These are phyloP conservation scores for Leucophenga varia DNA, from an alignment of 1,140 invertebrate genomes.

Conservation along the genomic window DNA sequence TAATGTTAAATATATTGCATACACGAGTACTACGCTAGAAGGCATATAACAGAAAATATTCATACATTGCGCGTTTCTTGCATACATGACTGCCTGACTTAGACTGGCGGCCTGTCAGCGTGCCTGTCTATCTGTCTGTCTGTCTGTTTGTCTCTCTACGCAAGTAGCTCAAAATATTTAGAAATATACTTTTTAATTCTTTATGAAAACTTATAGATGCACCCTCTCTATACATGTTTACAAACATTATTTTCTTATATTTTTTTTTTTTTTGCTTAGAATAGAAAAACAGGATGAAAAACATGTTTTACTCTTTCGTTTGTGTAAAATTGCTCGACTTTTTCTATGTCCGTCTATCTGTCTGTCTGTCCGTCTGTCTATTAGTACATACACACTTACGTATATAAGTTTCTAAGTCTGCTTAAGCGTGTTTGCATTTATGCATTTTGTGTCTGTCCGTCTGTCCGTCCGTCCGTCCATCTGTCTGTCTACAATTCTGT, in stretches of 20 bases:
- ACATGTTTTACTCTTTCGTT: too few species aligned
- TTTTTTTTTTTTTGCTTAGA: conserved; percentile 5
- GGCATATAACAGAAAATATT: background rate
- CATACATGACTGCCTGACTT: too few species aligned
- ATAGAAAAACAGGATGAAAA: background rate
- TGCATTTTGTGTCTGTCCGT: background rate
- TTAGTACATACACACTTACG: conserved; percentile 3
- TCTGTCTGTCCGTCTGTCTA: background rate
- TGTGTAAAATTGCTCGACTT: conserved; percentile 4
- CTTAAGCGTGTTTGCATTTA: conserved; percentile 20
- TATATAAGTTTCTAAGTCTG: conserved; percentile 18
- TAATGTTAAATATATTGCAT: background rate
- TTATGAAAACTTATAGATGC: too few species aligned
- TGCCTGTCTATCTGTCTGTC: too few species aligned
- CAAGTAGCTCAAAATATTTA: too few species aligned
- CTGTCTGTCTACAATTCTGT: too few species aligned
- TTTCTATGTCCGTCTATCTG: conserved; percentile 7
- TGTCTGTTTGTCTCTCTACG: background rate
- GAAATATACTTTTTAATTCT: too few species aligned
- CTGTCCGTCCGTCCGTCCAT: too few species aligned
- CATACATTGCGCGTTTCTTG: background rate
- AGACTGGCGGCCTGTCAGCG: too few species aligned
- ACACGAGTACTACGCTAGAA: background rate
- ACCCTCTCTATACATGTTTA: too few species aligned
- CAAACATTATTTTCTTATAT: conserved; percentile 1